These are phyloP conservation scores for Trichogramma dendrolimi DNA, from an alignment of 2,888 invertebrate genomes.

Conservation along the genomic window DNA sequence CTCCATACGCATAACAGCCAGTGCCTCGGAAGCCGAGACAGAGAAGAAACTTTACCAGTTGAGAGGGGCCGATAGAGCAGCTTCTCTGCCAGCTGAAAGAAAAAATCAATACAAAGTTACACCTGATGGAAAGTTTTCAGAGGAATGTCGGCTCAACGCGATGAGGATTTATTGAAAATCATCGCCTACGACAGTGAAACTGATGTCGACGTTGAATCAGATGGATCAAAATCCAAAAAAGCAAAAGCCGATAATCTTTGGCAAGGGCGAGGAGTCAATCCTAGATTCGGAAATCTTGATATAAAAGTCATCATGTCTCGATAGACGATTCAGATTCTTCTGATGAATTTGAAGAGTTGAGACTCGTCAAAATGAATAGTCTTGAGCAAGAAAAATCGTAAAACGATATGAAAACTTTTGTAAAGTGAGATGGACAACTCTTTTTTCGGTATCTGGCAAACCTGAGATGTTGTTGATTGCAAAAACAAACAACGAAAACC, in stretches of 20 bases:
- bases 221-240: slow-evolving; percentile 35
- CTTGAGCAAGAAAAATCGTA: too few species aligned
- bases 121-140: slow-evolving; percentile 38
- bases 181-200: slow-evolving; percentile 12
- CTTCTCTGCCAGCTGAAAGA: slow-evolving; percentile 44
- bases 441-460: too few species aligned
- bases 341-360: too few species aligned
- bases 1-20: slow-evolving; percentile 39
- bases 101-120: slow-evolving; percentile 33
- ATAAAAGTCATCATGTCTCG: slow-evolving; percentile 66
- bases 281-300: slow-evolving; percentile 63
- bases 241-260: slow-evolving; percentile 60
- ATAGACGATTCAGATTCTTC: too few species aligned
- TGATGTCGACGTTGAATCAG: slow-evolving; percentile 27
- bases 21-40: slow-evolving; percentile 35
- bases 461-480: too few species aligned
- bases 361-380: too few species aligned
- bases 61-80: slow-evolving; percentile 42
- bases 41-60: slow-evolving; percentile 34
- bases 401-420: too few species aligned
- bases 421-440: too few species aligned
- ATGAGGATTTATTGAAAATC: slow-evolving; percentile 30
- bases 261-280: slow-evolving; percentile 72
- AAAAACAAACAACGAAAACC: too few species aligned
- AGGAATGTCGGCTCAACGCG: slow-evolving; percentile 45